These are phyloP conservation scores for Petrocephalus zakoni DNA, from an alignment of 2,113 vertebrate species.

Conservation along the genomic window DNA sequence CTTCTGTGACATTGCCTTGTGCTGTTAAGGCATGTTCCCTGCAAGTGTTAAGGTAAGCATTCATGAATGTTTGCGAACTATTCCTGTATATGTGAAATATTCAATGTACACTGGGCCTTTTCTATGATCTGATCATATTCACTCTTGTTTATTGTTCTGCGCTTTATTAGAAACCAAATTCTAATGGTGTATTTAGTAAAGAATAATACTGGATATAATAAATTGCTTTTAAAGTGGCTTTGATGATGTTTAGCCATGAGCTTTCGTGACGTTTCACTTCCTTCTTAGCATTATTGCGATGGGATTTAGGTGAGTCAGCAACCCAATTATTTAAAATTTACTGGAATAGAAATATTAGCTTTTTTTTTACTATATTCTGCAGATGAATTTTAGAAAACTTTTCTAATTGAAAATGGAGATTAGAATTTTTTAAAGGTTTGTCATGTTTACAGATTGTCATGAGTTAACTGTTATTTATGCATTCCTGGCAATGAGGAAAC, in stretches of 20 bases:
- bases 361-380: slow-evolving; percentile 5
- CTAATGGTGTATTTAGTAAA: not conserved
- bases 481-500: not conserved
- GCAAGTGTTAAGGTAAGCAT: not conserved
- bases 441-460: not conserved
- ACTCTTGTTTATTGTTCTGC: not conserved
- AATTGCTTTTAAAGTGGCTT: not conserved
- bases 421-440: not conserved
- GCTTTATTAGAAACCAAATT: not conserved
- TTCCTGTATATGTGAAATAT: not conserved
- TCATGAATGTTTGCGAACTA: not conserved
- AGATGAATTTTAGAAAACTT: not conserved
- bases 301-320: not conserved
- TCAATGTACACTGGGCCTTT: not conserved
- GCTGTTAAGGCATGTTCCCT: not conserved
- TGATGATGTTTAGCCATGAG: not conserved
- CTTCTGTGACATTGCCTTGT: not conserved
- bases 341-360: not conserved
- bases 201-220: not conserved
- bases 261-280: not conserved
- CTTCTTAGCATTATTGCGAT: not conserved
- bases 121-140: not conserved
- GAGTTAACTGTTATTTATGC: not conserved
- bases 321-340: not conserved
- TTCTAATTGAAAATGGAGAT: not conserved